Percentiles rank a stretch among this genome's conserved stretches.
These are phyloP conservation scores for Atlantisia rogersi DNA, from an alignment of 2,113 vertebrate species.

Conservation along the genomic window DNA sequence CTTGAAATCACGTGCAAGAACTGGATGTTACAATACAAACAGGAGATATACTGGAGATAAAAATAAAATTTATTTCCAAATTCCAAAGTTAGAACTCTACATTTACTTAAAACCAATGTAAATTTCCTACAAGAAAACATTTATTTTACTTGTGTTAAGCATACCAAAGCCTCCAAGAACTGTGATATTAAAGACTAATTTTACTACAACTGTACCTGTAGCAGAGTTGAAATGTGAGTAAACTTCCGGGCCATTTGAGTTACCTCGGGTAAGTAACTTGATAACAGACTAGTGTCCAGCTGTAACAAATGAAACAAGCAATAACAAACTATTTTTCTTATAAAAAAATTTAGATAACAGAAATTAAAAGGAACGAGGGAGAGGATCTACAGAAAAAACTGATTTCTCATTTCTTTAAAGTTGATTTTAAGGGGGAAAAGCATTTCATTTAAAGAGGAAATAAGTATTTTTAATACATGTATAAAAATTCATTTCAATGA, in stretches of 20 bases:
- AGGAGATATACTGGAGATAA: background rate
- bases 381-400: background rate
- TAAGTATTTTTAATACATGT: background rate
- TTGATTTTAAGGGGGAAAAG: background rate
- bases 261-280: conserved; percentile 92
- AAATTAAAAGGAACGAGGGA: background rate
- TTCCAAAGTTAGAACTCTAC: background rate
- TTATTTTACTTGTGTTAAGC: background rate
- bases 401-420: background rate
- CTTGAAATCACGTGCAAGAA: background rate
- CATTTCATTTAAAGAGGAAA: background rate
- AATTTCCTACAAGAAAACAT: background rate
- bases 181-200: background rate
- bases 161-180: background rate
- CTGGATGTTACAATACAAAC: background rate
- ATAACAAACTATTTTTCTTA: background rate
- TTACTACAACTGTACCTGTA: conserved; percentile 79
- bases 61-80: background rate
- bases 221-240: conserved; percentile 95
- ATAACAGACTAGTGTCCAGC: conserved; percentile 92
- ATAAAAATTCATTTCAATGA: background rate
- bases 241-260: conserved; percentile 98
- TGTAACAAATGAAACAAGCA: conserved; percentile 61
- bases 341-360: background rate
- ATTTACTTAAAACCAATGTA: background rate